These are phyloP conservation scores for Trichogramma evanescens DNA, from an alignment of 2,888 invertebrate species.

Conservation along the genomic window DNA sequence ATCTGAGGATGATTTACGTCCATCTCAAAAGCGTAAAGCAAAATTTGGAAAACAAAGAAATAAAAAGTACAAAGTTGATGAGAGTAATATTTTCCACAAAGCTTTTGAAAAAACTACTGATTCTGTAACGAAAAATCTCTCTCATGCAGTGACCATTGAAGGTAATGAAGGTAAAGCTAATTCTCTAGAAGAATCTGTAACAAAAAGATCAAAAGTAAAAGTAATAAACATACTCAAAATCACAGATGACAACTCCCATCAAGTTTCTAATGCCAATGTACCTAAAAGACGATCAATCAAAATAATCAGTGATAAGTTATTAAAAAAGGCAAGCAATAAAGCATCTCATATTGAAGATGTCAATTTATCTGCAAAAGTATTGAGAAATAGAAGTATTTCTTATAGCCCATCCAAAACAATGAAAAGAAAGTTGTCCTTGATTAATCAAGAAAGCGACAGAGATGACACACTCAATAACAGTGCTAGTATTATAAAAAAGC, in stretches of 20 bases:
- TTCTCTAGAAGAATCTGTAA: no score
- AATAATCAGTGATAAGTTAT: not conserved
- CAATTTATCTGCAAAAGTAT: not conserved
- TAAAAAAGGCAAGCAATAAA: not conserved
- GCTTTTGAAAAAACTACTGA: conserved; percentile 13
- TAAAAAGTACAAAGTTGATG: conserved; percentile 17
- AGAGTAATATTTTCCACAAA: conserved; percentile 22
- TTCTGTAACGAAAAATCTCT: not conserved
- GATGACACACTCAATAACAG: not conserved
- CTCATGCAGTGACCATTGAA: no score
- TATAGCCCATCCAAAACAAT: not conserved
- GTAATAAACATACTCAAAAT: not conserved
- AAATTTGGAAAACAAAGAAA: conserved; percentile 2
- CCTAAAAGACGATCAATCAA: no score
- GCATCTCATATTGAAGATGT: not conserved
- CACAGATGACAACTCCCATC: no score
- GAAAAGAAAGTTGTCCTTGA: not conserved
- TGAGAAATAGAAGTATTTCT: not conserved
- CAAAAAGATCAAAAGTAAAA: not conserved
- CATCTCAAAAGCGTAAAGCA: conserved; percentile 1
- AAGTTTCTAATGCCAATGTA: no score
- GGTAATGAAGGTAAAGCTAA: no score
- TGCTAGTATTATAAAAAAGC: not conserved
- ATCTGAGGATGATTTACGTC: not conserved
- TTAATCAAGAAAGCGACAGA: not conserved